Evolutionary conservation across 2,113 vertebrate genomes (phyloP), one percentile per base, ranked within the genome.

Genomic region (Henicopernis longicauda): DNA sequence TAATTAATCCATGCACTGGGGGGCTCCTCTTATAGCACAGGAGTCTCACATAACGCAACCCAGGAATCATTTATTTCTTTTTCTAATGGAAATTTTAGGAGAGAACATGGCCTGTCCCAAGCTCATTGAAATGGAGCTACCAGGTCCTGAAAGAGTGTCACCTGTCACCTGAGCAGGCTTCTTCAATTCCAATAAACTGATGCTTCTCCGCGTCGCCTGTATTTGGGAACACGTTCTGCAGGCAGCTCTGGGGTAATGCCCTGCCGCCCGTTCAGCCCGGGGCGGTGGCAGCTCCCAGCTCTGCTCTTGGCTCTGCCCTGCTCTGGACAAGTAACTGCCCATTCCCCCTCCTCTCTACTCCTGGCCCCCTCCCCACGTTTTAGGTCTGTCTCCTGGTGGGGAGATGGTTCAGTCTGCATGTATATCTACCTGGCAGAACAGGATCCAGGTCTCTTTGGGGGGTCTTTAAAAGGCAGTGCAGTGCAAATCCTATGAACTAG

Each of bases 401-500:
- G 62, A 38, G 11, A 38, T 11, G 57, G 29, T 25, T 13, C n/a
- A 5, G 47, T 2, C 23, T 7, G 17, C 5, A 1, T 0, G 15
- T 18, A 23, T 4, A n/a, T 4, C 20, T 0, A 4, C 74, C 29
- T 4, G 54, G 38, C 44, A 59, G 62, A 36, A 3, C 26, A 25
- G 70, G 34, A n/a, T 4, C 27, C 34, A 3, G 17, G 23, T 19
- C 29, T 44, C 49, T 23, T 44, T 1, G 6, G 42, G 55, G 74
- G 34, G 3, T 59, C 26, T 62, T 44, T 11, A 27, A 16, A 29
- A n/a, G 44, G 13, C 44, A n/a, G 11, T 0, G 0, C 31, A 1
- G 47, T 29, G 26, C 36, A 26, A 32, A 77, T 7, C 45, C 65
- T 5, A 9, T 0, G 19, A 13, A 12, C 10, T 7, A 6, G 0